Evolutionary conservation across 2,797 vertebrate species (phyloP).

Genomic region (Pampus argenteus): DNA sequence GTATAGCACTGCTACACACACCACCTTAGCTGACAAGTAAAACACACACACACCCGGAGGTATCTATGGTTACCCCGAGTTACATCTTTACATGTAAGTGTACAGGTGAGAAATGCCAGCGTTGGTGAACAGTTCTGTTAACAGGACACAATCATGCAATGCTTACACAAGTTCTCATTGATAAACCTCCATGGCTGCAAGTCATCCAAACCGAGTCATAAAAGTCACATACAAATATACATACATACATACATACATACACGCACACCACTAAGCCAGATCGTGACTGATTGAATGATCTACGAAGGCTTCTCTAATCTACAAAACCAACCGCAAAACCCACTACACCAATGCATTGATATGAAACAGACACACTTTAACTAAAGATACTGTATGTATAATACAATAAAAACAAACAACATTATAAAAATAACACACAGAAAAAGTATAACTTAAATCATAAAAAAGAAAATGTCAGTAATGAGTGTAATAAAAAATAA

Average conservation of each 20-base stretch:
- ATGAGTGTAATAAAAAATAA: conserved; percentile 54
- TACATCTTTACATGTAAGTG: conserved; percentile 60
- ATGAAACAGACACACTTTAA: conserved; percentile 49
- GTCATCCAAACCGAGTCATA: conserved; percentile 43
- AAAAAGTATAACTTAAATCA: conserved; percentile 74
- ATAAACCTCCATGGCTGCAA: conserved; percentile 32
- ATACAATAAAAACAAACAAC: conserved; percentile 54
- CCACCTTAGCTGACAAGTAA: conserved; percentile 37
- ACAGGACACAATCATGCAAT: conserved; percentile 27
- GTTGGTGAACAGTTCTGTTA: conserved; percentile 41
- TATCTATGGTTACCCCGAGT: conserved; percentile 72
- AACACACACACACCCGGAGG: conserved; percentile 67
- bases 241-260: neutral
- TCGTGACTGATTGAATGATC: too few relatives aligned
- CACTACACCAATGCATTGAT: conserved; percentile 50
- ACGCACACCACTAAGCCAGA: conserved; percentile 50
- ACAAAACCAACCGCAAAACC: conserved; percentile 65
- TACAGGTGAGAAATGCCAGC: conserved; percentile 59
- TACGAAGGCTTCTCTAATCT: conserved; percentile 69
- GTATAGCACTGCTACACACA: conserved; percentile 46
- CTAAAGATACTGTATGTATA: conserved; percentile 38
- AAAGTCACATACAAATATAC: conserved; percentile 55
- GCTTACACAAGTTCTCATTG: conserved; percentile 34
- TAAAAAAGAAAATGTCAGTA: conserved; percentile 55
- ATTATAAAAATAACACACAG: conserved; percentile 46